Conservation (phyloP, 53 echinoderm and acorn worm species). For the Glandiceps talaboti region DNA sequence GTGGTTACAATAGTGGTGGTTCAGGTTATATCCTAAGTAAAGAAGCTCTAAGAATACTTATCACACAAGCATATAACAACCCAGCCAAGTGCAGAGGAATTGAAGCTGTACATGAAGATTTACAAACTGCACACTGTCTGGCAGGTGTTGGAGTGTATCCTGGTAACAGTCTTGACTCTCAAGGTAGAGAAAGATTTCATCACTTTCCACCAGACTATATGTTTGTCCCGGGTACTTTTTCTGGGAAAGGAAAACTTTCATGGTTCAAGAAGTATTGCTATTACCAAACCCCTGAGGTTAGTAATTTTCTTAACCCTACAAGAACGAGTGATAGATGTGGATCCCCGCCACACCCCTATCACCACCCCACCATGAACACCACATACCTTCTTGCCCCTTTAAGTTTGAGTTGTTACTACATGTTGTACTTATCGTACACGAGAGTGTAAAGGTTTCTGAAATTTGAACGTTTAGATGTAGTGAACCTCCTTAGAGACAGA, state of each 20-base stretch:
- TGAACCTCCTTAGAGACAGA: no score
- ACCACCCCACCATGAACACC: no score
- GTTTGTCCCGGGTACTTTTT: slow-evolving; percentile 47
- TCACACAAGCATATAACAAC: slow-evolving; percentile 14
- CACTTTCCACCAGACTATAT: slow-evolving; percentile 75
- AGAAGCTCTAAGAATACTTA: slow-evolving; percentile 32
- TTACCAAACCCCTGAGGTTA: slow-evolving; percentile 40
- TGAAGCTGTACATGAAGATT: slow-evolving; percentile 71
- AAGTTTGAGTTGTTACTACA: no score
- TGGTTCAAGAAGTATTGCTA: slow-evolving; percentile 79
- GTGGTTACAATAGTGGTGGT: slow-evolving; percentile 93
- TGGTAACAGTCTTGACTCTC: slow-evolving; percentile 51
- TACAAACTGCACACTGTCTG: slow-evolving; percentile 76
- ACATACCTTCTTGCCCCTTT: no score
- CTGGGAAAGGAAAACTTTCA: slow-evolving; percentile 43
- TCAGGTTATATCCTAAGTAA: slow-evolving; percentile 75
- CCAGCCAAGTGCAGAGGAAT: slow-evolving; percentile 9
- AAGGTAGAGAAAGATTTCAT: slow-evolving; percentile 63
- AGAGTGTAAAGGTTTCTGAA: no score
- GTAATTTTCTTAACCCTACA: no score
- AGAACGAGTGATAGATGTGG: no score
- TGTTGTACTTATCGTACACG: no score
- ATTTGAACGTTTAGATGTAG: no score
- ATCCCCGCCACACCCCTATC: no score
- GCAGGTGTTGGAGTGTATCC: slow-evolving; percentile 57